Percentiles rank a stretch among this genome's conserved stretches.
phyloP scores from a whole-genome alignment of 2,888 invertebrate genomes.

The Autographa gamma region DNA sequence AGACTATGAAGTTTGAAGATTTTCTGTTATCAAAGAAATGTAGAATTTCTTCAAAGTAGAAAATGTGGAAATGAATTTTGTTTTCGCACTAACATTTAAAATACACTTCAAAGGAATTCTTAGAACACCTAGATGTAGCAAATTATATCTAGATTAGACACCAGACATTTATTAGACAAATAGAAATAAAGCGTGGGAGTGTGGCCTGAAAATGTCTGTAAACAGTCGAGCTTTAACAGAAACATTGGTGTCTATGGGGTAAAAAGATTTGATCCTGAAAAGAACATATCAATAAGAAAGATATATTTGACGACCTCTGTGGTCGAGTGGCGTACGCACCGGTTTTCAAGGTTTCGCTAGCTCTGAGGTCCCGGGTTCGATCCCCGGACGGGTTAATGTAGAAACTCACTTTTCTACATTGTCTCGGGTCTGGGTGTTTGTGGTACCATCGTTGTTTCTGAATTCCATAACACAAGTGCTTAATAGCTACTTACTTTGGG shows the following conservation, averaged over 20 bases:
- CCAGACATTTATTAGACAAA: too few species aligned
- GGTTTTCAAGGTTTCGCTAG: too few species aligned
- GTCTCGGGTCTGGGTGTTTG: too few species aligned
- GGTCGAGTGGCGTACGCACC: too few species aligned
- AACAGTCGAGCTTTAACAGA: neutral
- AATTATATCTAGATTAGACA: neutral
- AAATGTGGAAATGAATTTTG: neutral
- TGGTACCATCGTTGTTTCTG: too few species aligned
- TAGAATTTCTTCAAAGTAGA: neutral
- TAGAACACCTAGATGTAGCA: neutral
- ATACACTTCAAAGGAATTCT: conserved; percentile 4
- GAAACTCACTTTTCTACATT: too few species aligned
- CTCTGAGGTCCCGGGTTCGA: too few species aligned
- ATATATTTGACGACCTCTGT: too few species aligned
- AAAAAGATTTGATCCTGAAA: neutral
- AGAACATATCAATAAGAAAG: conserved; percentile 10
- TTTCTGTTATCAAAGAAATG: neutral
- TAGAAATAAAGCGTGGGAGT: conserved; percentile 1
- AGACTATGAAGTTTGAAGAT: too few species aligned
- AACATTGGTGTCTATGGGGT: neutral
- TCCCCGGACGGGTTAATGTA: too few species aligned
- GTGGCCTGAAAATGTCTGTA: neutral
- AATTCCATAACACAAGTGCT: too few species aligned
- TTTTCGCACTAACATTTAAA: neutral
- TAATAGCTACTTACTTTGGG: too few species aligned